These are phyloP conservation scores for Channa striata DNA, from an alignment of 2,797 vertebrate genomes.

Conservation along the genomic window DNA sequence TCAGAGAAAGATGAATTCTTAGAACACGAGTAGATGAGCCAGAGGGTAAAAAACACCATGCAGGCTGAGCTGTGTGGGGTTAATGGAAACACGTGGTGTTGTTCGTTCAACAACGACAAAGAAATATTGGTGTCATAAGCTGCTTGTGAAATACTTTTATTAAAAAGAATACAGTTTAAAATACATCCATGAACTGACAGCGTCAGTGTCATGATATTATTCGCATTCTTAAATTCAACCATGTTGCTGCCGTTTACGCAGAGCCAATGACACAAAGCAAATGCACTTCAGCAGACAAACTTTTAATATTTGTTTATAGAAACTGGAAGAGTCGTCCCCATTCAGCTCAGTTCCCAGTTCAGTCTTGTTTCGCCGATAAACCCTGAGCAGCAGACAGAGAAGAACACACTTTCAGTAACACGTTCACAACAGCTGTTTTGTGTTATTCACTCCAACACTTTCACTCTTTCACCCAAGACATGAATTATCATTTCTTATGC, in stretches of 20 bases:
- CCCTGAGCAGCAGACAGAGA: constrained; percentile 14
- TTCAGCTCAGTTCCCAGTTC: constrained; percentile 14
- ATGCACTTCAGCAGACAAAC: neutral
- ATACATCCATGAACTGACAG: neutral
- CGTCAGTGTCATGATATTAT: too few relatives aligned
- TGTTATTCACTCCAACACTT: too few relatives aligned
- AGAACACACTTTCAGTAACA: neutral
- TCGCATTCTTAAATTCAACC: neutral
- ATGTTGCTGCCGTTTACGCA: neutral
- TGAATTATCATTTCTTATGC: too few relatives aligned
- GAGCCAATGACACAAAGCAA: neutral
- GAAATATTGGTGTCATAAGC: neutral
- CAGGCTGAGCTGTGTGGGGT: neutral
- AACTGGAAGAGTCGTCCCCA: too few relatives aligned
- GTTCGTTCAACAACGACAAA: neutral
- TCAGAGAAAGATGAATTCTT: neutral
- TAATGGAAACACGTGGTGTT: too few relatives aligned
- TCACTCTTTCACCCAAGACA: too few relatives aligned
- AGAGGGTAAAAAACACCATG: constrained; percentile 11
- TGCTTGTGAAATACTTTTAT: constrained; percentile 29
- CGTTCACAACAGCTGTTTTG: too few relatives aligned
- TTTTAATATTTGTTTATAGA: neutral
- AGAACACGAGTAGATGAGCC: neutral
- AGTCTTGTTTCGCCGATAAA: constrained; percentile 7
- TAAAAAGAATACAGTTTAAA: constrained; percentile 13